These are phyloP conservation scores for Drosophila obscura DNA, from an alignment of 1,140 invertebrate genomes.

Conservation along the genomic window DNA sequence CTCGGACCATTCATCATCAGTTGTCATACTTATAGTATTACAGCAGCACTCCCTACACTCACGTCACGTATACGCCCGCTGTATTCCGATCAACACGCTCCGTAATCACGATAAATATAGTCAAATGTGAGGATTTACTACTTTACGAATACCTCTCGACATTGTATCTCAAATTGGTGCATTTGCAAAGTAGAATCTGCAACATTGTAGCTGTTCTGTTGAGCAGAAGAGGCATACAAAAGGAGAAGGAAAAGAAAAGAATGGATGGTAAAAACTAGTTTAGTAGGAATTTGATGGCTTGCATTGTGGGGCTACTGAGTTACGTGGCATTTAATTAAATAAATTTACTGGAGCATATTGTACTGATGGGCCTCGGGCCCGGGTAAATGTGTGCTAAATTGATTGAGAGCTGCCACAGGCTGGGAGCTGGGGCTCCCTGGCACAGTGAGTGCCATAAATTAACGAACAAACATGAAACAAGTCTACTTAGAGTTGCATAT, in stretches of 20 bases:
- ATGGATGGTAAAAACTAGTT: conserved; percentile 62
- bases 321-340: conserved; percentile 75
- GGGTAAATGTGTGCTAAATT: conserved; percentile 71
- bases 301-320: conserved; percentile 25
- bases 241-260: conserved; percentile 16
- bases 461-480: conserved; percentile 56
- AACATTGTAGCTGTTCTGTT: conserved; percentile 28
- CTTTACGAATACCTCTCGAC: conserved; percentile 3
- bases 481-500: conserved; percentile 69
- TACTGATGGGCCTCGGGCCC: no score
- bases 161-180: conserved; percentile 50
- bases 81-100: no score
- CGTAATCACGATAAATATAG: no score
- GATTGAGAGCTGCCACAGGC: conserved; percentile 50
- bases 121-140: no score
- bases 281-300: conserved; percentile 65
- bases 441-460: conserved; percentile 61
- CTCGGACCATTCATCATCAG: no score
- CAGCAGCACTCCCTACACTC: no score
- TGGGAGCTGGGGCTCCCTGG: no score
- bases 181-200: not conserved
- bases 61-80: no score
- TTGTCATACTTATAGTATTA: no score
- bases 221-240: conserved; percentile 10
- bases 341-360: conserved; percentile 42